Evolutionary conservation across 2,113 vertebrate genomes (phyloP).

Genomic region (Pseudorectes ferrugineus): DNA sequence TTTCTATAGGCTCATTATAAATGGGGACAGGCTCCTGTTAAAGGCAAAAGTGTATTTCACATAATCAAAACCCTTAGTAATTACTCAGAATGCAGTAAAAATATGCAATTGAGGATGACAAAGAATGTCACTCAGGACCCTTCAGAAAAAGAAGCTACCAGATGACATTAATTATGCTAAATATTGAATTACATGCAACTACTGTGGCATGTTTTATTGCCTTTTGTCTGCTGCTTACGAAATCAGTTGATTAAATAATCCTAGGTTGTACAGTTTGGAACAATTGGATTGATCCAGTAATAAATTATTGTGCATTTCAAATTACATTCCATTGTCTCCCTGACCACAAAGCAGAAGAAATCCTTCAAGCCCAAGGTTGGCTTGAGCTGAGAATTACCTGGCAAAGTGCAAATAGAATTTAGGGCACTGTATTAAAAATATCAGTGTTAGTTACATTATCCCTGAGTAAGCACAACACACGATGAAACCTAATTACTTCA

Average conservation of each 20-base stretch:
- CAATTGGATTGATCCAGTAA: conserved; percentile 67
- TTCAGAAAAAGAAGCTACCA: conserved; percentile 25
- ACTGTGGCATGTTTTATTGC: conserved; percentile 6
- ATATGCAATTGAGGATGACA: not conserved
- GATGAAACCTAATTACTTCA: conserved; percentile 64
- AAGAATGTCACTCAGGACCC: not conserved
- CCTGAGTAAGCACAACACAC: conserved; percentile 53
- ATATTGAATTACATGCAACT: conserved; percentile 32
- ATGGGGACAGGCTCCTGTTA: not conserved
- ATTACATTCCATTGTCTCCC: conserved; percentile 64
- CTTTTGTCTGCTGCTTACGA: conserved; percentile 39
- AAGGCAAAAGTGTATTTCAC: not conserved
- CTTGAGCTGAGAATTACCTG: conserved; percentile 73
- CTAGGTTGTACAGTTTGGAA: conserved; percentile 45
- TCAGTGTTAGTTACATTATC: conserved; percentile 55
- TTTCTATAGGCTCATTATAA: not conserved
- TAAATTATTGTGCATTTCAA: conserved; percentile 65
- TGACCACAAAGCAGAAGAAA: conserved; percentile 72
- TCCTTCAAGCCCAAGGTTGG: conserved; percentile 55
- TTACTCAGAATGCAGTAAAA: conserved; percentile 29
- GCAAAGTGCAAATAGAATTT: conserved; percentile 71
- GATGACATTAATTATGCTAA: conserved; percentile 46
- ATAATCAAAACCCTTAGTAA: conserved; percentile 15
- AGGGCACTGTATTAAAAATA: conserved; percentile 51
- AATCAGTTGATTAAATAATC: conserved; percentile 71